Percentiles rank a stretch among this genome's conserved stretches.
Conservation (phyloP, 2,113 vertebrate genomes). For the Artemisiospiza belli region DNA sequence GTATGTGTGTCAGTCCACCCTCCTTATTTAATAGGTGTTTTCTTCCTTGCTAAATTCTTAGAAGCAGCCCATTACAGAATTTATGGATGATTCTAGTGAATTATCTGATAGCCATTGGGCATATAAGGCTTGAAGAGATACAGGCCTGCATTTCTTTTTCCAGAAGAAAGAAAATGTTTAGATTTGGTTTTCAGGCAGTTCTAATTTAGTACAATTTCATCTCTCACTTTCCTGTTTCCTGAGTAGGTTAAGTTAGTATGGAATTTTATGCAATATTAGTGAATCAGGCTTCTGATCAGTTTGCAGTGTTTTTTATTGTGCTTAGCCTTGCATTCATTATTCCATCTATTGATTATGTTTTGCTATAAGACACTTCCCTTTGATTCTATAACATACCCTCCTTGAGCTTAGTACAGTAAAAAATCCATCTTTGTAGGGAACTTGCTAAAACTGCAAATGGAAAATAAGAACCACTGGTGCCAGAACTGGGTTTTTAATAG, state of each 20-base stretch:
- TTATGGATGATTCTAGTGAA: not conserved
- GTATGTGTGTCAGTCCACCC: not conserved
- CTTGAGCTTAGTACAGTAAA: not conserved
- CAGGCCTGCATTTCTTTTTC: not conserved
- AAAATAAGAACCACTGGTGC: not conserved
- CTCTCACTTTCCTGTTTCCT: not conserved
- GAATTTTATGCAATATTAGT: not conserved
- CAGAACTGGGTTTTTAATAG: not conserved
- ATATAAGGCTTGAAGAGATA: not conserved
- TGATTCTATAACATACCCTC: not conserved
- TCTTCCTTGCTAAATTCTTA: not conserved
- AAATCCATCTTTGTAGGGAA: not conserved
- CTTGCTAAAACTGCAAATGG: not conserved
- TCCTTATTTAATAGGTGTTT: not conserved
- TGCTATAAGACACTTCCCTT: not conserved
- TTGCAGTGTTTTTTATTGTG: not conserved
- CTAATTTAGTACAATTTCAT: not conserved
- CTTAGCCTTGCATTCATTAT: not conserved
- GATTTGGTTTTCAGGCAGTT: not conserved
- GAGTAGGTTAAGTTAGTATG: not conserved
- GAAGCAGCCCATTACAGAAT: not conserved
- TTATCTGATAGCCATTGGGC: not conserved
- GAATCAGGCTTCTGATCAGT: not conserved
- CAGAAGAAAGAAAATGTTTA: not conserved
- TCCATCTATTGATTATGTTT: not conserved